phyloP scores from a whole-genome alignment of 37 sponge, comb jelly and placozoan species.

The Eunapius fragilis region DNA sequence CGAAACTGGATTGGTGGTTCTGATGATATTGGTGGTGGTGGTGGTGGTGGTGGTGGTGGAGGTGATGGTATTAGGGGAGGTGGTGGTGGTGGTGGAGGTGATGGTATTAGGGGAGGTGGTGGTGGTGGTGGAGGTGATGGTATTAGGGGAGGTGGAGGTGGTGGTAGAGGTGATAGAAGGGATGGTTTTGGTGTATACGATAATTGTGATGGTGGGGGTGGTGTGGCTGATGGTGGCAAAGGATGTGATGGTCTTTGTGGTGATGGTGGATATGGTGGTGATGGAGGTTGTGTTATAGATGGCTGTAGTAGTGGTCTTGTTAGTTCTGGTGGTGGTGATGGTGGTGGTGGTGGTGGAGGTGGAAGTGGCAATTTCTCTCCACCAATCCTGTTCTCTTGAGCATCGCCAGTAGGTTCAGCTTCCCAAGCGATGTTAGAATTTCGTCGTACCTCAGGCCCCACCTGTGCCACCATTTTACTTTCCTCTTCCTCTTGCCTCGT shows the following conservation, averaged over 20 bases:
- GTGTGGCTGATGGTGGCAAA: too few relatives aligned
- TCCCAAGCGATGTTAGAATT: background rate
- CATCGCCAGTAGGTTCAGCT: background rate
- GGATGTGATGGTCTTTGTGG: background rate
- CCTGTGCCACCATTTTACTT: background rate
- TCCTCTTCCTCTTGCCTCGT: background rate
- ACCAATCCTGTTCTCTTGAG: background rate
- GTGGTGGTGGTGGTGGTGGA: background rate
- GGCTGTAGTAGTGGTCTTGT: background rate
- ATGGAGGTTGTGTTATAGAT: background rate
- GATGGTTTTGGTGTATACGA: background rate
- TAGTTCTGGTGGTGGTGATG: background rate
- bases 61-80: background rate
- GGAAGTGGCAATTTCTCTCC: background rate
- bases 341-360: background rate
- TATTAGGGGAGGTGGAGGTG: background rate
- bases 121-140: background rate
- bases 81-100: background rate
- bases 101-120: too few relatives aligned
- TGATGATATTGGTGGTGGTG: background rate
- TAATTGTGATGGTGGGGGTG: background rate
- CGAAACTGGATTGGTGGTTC: too few relatives aligned
- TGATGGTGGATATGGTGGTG: background rate
- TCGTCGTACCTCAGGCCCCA: background rate
- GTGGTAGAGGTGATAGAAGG: background rate